phyloP scores from a whole-genome alignment of 2,797 vertebrate genomes.

The Hapalemur alaotrensis region DNA sequence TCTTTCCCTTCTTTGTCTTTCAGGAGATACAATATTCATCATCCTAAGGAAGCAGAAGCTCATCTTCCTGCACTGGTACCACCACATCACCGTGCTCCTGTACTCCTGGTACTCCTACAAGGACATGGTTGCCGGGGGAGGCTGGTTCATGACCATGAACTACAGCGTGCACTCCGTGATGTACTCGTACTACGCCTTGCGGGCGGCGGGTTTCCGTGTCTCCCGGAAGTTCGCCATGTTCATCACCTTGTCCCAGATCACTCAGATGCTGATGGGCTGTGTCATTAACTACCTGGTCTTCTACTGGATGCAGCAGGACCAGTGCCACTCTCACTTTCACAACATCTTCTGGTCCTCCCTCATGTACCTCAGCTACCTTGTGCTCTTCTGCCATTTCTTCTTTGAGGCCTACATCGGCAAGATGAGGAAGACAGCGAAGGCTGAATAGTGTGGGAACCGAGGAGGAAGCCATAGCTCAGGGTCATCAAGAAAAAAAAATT shows the following conservation, averaged over 20 bases:
- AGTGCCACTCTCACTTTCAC: constrained; percentile 96
- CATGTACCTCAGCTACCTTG: constrained; percentile 99
- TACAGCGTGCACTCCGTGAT: constrained; percentile 98
- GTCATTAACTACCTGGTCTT: constrained; percentile 98
- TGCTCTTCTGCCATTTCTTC: constrained; percentile 99
- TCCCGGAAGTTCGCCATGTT: constrained; percentile 99
- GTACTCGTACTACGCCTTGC: constrained; percentile 98
- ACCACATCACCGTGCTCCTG: constrained; percentile 98
- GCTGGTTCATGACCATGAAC: constrained; percentile 99
- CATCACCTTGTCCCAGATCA: constrained; percentile 98
- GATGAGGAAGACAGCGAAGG: constrained; percentile 87
- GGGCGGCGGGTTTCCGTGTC: constrained; percentile 95
- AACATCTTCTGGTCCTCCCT: constrained; percentile 99
- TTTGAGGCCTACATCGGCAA: constrained; percentile 95
- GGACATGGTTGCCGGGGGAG: constrained; percentile 99
- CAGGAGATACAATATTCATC: constrained; percentile 99
- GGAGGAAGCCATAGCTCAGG: constrained; percentile 87
- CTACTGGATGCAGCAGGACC: constrained; percentile 98
- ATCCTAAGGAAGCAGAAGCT: constrained; percentile 99
- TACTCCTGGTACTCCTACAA: constrained; percentile 99
- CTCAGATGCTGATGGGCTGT: constrained; percentile 98
- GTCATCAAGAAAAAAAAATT: constrained; percentile 83
- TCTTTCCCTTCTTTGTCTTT: constrained; percentile 29
- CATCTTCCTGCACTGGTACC: constrained; percentile 99
- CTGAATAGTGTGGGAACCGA: constrained; percentile 85